phyloP scores from a whole-genome alignment of 2,797 vertebrate genomes.

The Malurus splendens region DNA sequence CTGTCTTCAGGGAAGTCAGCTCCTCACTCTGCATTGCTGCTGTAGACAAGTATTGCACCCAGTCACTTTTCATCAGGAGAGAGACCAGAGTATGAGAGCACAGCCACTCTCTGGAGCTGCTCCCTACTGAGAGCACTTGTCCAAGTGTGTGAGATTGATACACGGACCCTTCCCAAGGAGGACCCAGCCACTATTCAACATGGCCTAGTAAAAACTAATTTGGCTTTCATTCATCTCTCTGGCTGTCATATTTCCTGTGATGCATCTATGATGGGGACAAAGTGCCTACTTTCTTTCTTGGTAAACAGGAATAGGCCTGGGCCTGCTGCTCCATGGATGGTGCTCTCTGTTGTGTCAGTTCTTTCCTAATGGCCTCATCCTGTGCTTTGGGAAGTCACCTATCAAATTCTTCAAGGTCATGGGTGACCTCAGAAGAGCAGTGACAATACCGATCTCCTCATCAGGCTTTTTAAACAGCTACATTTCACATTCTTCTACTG shows the following conservation, averaged over 20 bases:
- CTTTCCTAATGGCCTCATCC: not conserved
- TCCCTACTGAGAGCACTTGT: not conserved
- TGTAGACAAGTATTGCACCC: not conserved
- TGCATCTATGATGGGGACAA: not conserved
- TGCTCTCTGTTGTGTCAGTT: not conserved
- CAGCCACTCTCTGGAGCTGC: not conserved
- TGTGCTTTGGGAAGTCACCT: not conserved
- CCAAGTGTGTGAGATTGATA: not conserved
- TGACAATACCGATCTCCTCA: too few relatives aligned
- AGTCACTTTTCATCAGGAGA: not conserved
- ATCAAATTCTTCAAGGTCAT: not conserved
- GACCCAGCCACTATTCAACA: not conserved
- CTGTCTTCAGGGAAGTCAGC: not conserved
- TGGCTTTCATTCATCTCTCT: not conserved
- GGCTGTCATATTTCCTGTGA: not conserved
- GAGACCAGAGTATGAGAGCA: not conserved
- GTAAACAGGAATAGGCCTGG: not conserved
- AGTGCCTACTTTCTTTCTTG: not conserved
- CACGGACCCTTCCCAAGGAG: accelerated
- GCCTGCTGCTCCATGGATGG: not conserved
- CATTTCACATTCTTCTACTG: not conserved
- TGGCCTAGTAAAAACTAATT: not conserved
- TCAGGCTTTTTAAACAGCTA: not conserved
- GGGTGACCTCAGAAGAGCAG: not conserved
- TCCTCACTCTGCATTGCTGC: not conserved